A percentile compares a stretch with the other conserved stretches of the same genome.
These are phyloP conservation scores for Diadema setosum DNA, from an alignment of 35 echinoderm and acorn worm genomes.

Conservation along the genomic window DNA sequence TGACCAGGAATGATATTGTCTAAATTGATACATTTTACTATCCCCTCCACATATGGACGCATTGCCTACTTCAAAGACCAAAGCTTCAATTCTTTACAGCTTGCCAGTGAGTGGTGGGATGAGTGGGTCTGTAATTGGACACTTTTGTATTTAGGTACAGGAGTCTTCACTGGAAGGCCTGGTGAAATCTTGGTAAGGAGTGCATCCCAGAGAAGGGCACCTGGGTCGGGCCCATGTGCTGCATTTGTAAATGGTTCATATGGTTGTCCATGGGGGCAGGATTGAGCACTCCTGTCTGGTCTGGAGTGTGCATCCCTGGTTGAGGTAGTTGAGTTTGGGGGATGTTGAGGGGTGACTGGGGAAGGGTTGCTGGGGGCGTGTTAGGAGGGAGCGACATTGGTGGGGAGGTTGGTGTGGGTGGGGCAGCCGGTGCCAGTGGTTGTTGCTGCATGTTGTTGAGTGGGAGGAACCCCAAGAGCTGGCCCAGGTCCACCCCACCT, in stretches of 20 bases:
- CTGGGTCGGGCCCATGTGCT: slow-evolving; percentile 41
- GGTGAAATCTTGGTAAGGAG: slow-evolving; percentile 78
- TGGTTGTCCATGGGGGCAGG: slow-evolving; percentile 49
- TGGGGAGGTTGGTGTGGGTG: slow-evolving; percentile 57
- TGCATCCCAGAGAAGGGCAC: slow-evolving; percentile 57
- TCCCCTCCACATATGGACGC: no score
- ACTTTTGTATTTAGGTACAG: background rate
- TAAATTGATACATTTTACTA: no score
- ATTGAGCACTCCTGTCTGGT: slow-evolving; percentile 37
- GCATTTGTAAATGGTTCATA: slow-evolving; percentile 56
- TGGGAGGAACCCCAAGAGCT: slow-evolving; percentile 76
- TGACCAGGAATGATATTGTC: no score
- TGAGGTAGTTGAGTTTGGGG: slow-evolving; percentile 78
- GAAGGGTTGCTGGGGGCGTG: slow-evolving; percentile 61
- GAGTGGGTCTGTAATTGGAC: no score
- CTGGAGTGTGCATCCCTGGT: slow-evolving; percentile 57
- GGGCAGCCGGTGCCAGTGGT: slow-evolving; percentile 27
- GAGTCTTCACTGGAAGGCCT: slow-evolving; percentile 76
- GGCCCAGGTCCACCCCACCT: slow-evolving; percentile 73
- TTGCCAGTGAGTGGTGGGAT: no score
- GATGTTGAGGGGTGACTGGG: slow-evolving; percentile 61
- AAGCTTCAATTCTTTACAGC: no score
- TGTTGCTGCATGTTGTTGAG: slow-evolving; percentile 47
- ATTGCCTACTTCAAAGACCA: no score
- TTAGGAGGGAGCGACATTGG: slow-evolving; percentile 32